Base-by-base conservation (phyloP, 2,113 vertebrate genomes). In the Tupaia chinensis region DNA sequence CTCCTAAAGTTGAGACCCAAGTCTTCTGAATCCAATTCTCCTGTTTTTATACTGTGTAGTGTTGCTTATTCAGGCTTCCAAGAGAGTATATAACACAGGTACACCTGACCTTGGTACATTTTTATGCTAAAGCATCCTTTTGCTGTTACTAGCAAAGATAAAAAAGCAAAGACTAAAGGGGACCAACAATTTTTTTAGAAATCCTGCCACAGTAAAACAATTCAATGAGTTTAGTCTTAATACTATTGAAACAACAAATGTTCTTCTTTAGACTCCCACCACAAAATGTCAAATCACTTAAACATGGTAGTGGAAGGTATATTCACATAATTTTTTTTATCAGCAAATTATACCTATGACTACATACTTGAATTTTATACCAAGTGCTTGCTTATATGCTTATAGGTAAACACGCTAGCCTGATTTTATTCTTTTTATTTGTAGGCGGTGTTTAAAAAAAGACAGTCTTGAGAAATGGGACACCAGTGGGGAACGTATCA, bases 371-470 rank as follows among this genome's bases (percentile, higher is more conserved):
- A 85, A 77, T 76, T 91, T 68, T 77, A 76, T 87, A 77, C 29
- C 58, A 91, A 90, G 58, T 66, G 25, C 27, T 92, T 16, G 5
- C 23, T 68, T 73, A 32, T 20, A 89, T 25, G 0, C 19, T 81
- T 8, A 5, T 83, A 12, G 16, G 32, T 76, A 77, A 79, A 72
- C 4, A 56, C 86, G 5, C 44, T 5, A 44, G 44, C 44, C 44
- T 44, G 44, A 44, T 44, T 44, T 44, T 79, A 60, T 70, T 20
- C 77, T 97, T 96, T 96, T 97, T 82, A 3, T 90, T 98, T 98
- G 68, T 98, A 99, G 99, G 95, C 87, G 96, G 73, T 99, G 99
- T 98, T 98, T 96, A 65, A 97, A 94, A 1, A 98, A 96, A 96
- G 95, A 86, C 17, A 92, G 92, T 87, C 97, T 98, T 70, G 97